Percentiles rank a stretch among this genome's conserved stretches.
phyloP scores from a whole-genome alignment of 2,888 invertebrate species.

The Leptinotarsa tumamoca region DNA sequence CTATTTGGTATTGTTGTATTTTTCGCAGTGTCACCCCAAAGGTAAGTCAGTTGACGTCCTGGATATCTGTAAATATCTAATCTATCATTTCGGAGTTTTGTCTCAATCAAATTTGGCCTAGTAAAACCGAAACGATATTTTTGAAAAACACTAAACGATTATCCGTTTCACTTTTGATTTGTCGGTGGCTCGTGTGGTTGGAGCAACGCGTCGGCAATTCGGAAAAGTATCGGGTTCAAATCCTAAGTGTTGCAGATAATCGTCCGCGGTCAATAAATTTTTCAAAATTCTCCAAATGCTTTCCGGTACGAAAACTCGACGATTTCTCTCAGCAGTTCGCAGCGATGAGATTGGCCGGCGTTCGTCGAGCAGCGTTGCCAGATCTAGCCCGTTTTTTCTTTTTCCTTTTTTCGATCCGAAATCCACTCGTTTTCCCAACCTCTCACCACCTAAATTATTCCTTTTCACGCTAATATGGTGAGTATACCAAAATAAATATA shows the following conservation, averaged over 20 bases:
- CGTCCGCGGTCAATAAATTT: constrained; percentile 29
- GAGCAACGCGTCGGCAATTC: constrained; percentile 32
- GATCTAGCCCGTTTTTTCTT: constrained; percentile 39
- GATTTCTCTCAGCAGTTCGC: constrained; percentile 56
- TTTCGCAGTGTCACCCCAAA: constrained; percentile 61
- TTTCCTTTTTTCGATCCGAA: neutral
- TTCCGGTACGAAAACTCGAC: constrained; percentile 38
- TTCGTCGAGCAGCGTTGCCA: constrained; percentile 57
- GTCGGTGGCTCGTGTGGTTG: constrained; percentile 42
- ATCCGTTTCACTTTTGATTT: constrained; percentile 47
- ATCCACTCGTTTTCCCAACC: neutral
- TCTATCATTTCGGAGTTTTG: constrained; percentile 24
- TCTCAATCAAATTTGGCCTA: constrained; percentile 21
- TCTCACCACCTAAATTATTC: neutral
- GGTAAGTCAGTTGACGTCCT: constrained; percentile 58
- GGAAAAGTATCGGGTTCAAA: constrained; percentile 37
- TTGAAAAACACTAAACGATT: constrained; percentile 32
- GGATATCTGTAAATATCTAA: constrained; percentile 24
- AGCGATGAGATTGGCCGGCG: constrained; percentile 62
- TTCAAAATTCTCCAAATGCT: constrained; percentile 31
- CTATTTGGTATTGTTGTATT: constrained; percentile 44
- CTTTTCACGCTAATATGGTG: neutral
- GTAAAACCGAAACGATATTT: constrained; percentile 23
- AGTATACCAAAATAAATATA: neutral
- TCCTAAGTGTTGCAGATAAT: constrained; percentile 47